phyloP scores from a whole-genome alignment of 35 echinoderm and acorn worm genomes.

The Acanthaster planci region DNA sequence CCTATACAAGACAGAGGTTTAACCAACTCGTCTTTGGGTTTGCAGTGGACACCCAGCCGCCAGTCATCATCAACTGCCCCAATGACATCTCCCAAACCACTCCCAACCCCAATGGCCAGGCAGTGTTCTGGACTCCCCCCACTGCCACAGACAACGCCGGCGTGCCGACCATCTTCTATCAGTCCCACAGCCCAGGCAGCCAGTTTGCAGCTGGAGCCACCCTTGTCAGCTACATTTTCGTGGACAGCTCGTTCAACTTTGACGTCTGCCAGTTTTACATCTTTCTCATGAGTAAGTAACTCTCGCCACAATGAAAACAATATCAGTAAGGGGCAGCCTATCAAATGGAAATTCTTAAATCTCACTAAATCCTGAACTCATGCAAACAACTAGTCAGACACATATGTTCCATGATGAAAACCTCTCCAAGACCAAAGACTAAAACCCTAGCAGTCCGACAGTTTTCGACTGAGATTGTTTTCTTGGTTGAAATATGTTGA shows the following conservation, averaged over 20 bases:
- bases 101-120: background rate
- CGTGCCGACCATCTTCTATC: background rate
- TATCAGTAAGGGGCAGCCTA: too few relatives aligned
- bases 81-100: background rate
- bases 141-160: background rate
- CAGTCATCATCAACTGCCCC: conserved; percentile 32
- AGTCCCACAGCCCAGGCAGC: background rate
- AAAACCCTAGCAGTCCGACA: too few relatives aligned
- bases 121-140: background rate
- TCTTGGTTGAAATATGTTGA: too few relatives aligned
- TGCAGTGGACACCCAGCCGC: background rate
- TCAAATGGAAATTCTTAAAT: too few relatives aligned
- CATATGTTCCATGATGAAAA: too few relatives aligned
- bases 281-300: background rate
- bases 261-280: background rate
- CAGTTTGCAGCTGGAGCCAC: background rate
- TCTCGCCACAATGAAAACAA: background rate
- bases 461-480: too few relatives aligned
- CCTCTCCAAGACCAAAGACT: too few relatives aligned
- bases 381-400: too few relatives aligned
- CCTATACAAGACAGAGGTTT: too few relatives aligned
- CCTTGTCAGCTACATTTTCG: background rate
- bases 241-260: background rate
- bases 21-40: background rate
- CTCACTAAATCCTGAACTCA: too few relatives aligned